Conservation (phyloP, 2,888 invertebrate species). For the Archaeoteleia sp. region DNA sequence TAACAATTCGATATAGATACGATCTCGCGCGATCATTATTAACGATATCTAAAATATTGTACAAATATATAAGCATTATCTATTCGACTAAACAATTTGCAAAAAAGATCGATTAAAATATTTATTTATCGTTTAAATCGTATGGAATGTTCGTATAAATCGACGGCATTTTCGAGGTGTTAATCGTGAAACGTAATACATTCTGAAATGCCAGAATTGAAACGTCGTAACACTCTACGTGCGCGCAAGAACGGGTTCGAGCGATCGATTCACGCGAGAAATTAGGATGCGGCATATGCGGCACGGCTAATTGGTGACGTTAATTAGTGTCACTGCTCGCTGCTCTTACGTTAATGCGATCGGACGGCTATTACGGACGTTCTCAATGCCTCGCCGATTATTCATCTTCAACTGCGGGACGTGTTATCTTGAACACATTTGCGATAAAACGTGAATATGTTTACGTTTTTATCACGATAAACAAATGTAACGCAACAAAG, state of each 20-base stretch:
- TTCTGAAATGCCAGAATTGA: constrained; percentile 24
- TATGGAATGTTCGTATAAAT: constrained; percentile 26
- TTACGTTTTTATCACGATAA: no score
- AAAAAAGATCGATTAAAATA: no score
- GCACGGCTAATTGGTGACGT: constrained; percentile 41
- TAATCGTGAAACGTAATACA: constrained; percentile 11
- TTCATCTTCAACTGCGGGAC: constrained; percentile 10
- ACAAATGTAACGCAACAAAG: no score
- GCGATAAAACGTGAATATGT: constrained; percentile 3
- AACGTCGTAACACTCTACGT: constrained; percentile 23
- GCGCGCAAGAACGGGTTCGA: constrained; percentile 31
- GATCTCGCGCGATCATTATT: no score
- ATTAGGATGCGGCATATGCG: constrained; percentile 49
- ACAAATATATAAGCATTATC: no score
- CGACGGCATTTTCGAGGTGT: constrained; percentile 38
- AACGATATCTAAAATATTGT: no score
- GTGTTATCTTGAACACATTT: constrained; percentile 7
- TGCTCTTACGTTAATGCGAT: constrained; percentile 41
- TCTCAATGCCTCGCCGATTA: constrained; percentile 30
- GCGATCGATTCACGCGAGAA: constrained; percentile 34
- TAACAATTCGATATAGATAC: no score
- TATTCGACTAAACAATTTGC: background rate
- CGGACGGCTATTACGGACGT: constrained; percentile 32
- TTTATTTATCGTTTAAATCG: constrained; percentile 11
- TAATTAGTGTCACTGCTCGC: constrained; percentile 36